Conservation (phyloP, 2,888 invertebrate genomes). For the Volucella inflata region DNA sequence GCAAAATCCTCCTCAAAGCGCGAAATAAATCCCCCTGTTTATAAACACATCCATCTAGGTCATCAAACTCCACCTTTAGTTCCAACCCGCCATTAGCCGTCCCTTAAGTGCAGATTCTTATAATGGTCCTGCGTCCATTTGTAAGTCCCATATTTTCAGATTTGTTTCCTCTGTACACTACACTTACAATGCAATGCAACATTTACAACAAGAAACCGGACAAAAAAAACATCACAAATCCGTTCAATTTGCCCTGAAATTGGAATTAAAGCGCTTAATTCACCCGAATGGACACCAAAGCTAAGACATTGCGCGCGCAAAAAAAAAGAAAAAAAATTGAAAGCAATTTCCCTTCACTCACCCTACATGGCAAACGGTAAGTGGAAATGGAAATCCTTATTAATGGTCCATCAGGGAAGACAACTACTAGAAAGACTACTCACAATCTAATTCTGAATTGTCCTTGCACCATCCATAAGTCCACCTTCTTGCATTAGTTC, state of each 20-base stretch:
- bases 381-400: slow-evolving; percentile 75
- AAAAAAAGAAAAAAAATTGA: slow-evolving; percentile 17
- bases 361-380: slow-evolving; percentile 53
- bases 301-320: slow-evolving; percentile 9
- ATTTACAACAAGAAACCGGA: slow-evolving; percentile 33
- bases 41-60: slow-evolving; percentile 43
- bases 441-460: not conserved
- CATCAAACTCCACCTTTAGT: slow-evolving; percentile 8
- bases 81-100: too few relatives aligned
- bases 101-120: slow-evolving; percentile 67
- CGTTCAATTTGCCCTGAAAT: slow-evolving; percentile 75
- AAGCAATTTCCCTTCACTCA: slow-evolving; percentile 63
- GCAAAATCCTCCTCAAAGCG: not conserved
- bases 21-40: slow-evolving; percentile 45
- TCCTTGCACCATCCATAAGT: slow-evolving; percentile 38
- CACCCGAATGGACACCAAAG: slow-evolving; percentile 64
- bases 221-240: slow-evolving; percentile 74
- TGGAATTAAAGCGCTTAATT: slow-evolving; percentile 73
- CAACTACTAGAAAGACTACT: not conserved
- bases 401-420: slow-evolving; percentile 54
- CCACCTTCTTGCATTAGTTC: slow-evolving; percentile 66
- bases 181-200: slow-evolving; percentile 47
- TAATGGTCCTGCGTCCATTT: slow-evolving; percentile 53
- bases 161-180: slow-evolving; percentile 35
- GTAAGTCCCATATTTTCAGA: slow-evolving; percentile 47